phyloP scores from a whole-genome alignment of 2,888 invertebrate genomes.

The Drosophila aldrichi region DNA sequence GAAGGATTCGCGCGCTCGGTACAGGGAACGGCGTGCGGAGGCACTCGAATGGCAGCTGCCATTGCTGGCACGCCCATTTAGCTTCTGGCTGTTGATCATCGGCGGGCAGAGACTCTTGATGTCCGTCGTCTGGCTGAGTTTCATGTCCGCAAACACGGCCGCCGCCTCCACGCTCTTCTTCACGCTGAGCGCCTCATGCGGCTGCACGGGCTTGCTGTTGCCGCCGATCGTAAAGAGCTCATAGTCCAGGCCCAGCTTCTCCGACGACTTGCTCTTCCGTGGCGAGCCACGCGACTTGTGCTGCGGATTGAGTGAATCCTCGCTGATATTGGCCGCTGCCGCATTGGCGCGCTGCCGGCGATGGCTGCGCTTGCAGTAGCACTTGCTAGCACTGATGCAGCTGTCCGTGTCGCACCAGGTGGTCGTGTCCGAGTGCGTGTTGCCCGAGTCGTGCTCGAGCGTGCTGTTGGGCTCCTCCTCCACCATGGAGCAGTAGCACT shows the following conservation, averaged over 20 bases:
- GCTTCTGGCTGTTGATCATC: constrained; percentile 25
- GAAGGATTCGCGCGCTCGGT: constrained; percentile 75
- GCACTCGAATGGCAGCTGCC: constrained; percentile 70
- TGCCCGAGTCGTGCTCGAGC: constrained; percentile 85
- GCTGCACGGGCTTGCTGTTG: constrained; percentile 87
- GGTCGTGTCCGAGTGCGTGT: constrained; percentile 83
- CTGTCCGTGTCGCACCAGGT: constrained; percentile 93
- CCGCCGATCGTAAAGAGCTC: constrained; percentile 88
- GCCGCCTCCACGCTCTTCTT: constrained; percentile 96
- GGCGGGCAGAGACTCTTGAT: constrained; percentile 86
- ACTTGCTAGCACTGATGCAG: constrained; percentile 94
- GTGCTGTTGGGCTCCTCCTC: constrained; percentile 83
- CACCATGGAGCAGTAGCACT: constrained; percentile 89
- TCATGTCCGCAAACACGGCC: constrained; percentile 92
- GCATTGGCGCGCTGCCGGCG: constrained; percentile 46
- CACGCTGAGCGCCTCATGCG: constrained; percentile 91
- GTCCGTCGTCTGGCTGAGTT: constrained; percentile 90
- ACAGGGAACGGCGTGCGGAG: constrained; percentile 67
- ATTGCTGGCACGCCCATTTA: constrained; percentile 32
- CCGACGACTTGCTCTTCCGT: constrained; percentile 85
- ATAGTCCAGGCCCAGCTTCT: constrained; percentile 91
- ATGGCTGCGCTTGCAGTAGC: constrained; percentile 89
- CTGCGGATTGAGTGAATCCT: constrained; percentile 77
- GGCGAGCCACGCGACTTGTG: constrained; percentile 57
- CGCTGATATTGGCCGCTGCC: constrained; percentile 54